Base-by-base conservation (phyloP, 2,888 invertebrate genomes). In the Drosophila subsilvestris region DNA sequence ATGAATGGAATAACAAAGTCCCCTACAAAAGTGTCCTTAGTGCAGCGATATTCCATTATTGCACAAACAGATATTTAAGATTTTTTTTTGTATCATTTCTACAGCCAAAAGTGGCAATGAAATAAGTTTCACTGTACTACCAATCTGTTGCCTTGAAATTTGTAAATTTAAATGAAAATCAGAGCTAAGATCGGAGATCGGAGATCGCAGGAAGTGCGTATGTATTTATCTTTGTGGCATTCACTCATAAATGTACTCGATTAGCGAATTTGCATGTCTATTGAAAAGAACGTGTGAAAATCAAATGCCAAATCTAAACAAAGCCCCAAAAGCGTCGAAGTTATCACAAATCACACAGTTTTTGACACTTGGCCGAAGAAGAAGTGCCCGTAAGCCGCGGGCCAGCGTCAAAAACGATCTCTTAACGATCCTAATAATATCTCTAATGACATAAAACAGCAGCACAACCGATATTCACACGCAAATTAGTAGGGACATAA, bases 401-500 rank as follows among this genome's bases (percentile, higher is more conserved):
- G 63, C 78, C 82, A 82, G 86, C 85, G 86, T 82, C 82, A 87
- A 85, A 85, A 76, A 73, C 68, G 68, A 37, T 66, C 65, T 57
- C 86, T 84, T 84, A 88, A 84, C 86, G 80, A 88, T 86, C 86
- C 88, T 84, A 84, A 88, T 86, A 86, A 84, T 84, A 81, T 75
- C 84, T 86, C 81, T 86, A 86, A 84, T 83, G 74, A 76, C 86
- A 86, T 83, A 83, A 84, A 88, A 88, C 88, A 84, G 78, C 88
- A 79, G 69, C 70, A 44, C 61, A 54, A 22, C 32, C 47, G 25
- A 78, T 71, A 76, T 89, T 88, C 90, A 89, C 88, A 88, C 88
- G 89, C 90, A 88, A 88, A 88, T 88, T 88, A 88, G 90, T 82
- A 88, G 78, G 79, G 77, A 78, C 78, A 86, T 87, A 85, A 90